Percentiles rank a stretch among this genome's conserved stretches.
phyloP scores from a whole-genome alignment of 1,140 invertebrate genomes.

The Xylocopa sonorina region DNA sequence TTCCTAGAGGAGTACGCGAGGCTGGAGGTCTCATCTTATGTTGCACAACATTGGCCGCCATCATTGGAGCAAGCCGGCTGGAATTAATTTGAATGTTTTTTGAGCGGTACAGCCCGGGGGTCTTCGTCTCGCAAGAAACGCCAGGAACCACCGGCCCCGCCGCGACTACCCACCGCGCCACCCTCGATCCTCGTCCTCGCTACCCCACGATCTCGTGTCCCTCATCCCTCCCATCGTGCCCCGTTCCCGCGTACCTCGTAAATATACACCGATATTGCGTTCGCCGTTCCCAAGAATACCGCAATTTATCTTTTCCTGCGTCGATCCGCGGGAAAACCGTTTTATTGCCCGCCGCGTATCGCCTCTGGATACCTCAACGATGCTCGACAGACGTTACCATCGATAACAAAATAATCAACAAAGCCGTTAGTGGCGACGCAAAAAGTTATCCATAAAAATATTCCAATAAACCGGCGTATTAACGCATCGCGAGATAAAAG shows the following conservation, averaged over 20 bases:
- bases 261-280: constrained; percentile 74
- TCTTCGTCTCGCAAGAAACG: constrained; percentile 72
- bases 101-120: constrained; percentile 72
- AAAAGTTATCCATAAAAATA: neutral
- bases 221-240: constrained; percentile 32
- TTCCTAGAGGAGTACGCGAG: constrained; percentile 26
- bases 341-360: constrained; percentile 60
- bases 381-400: neutral
- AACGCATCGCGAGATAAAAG: too few species aligned
- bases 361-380: neutral
- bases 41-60: constrained; percentile 79
- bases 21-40: constrained; percentile 69
- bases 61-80: constrained; percentile 75
- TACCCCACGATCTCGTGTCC: constrained; percentile 50
- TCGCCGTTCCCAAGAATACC: constrained; percentile 64
- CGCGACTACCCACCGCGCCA: constrained; percentile 32
- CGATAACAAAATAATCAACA: too few species aligned
- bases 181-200: constrained; percentile 41
- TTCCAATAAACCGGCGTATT: neutral
- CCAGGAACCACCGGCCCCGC: constrained; percentile 48
- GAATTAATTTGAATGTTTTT: constrained; percentile 81
- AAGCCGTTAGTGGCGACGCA: too few species aligned
- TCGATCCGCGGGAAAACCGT: constrained; percentile 68
- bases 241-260: constrained; percentile 61
- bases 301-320: constrained; percentile 73